Base-by-base conservation (phyloP, 2,888 invertebrate species). In the Plebejus melissa region DNA sequence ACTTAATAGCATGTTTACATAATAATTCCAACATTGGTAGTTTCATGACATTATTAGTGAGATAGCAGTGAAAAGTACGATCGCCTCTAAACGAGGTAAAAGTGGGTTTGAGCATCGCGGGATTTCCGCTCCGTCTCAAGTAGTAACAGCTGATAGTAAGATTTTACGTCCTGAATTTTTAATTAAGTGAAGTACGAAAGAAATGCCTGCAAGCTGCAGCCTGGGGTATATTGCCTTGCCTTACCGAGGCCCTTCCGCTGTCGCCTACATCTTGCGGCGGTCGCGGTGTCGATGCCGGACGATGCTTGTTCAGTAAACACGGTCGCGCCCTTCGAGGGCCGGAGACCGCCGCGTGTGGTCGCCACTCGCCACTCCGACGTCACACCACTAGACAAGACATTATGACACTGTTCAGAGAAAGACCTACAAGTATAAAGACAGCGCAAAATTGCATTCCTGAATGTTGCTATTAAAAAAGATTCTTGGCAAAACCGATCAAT, bases 291-390 rank as follows among this genome's bases (percentile, higher is more conserved):
- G 75, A 38, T 76, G 74, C 76, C 77, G 77, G 77, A 77, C 75
- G 77, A 77, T 82, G 77, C 82, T 80, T 80, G 80, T 75, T 81
- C 76, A 80, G 80, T 79, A 80, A 81, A 82, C 81, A 81, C 77
- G 74, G 78, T 79, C 79, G 79, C 78, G 78, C 79, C 79, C 80
- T 79, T 78, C 79, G 77, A 75, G 81, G 77, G 80, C 77, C 78
- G 76, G 76, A 78, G 76, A 74, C 78, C 80, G 60, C 78, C 75
- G 82, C 81, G 83, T 83, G 83, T 82, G 82, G 83, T 77, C 79
- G 79, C 69, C 75, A 57, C 74, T 22, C 41, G 69, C 70, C 75
- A 57, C 46, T 46, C 46, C 46, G 9, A 9, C 9, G 46, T 46
- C 11, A 46, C 46, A 46, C 11, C 60, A 58, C 58, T 9, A 58